These are phyloP conservation scores for Helicoverpa armigera DNA, from an alignment of 1,140 invertebrate species.

Conservation along the genomic window DNA sequence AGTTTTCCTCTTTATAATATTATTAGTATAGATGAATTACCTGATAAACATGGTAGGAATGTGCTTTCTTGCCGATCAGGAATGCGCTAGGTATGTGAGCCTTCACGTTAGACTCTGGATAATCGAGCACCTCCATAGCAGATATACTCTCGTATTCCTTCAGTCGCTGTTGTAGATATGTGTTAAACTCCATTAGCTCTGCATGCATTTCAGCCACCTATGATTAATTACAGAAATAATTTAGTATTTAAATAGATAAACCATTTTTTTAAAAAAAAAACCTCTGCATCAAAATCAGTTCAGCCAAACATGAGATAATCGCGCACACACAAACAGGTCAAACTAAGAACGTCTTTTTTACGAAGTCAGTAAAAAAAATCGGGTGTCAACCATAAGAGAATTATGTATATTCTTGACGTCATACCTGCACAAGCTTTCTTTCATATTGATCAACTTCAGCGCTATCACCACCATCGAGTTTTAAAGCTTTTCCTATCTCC, in stretches of 20 bases:
- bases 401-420: background rate
- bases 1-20: too few relatives aligned
- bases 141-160: slow-evolving; percentile 88
- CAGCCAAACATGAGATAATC: too few relatives aligned
- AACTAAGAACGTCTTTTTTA: background rate
- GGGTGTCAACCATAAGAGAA: background rate
- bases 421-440: slow-evolving; percentile 94
- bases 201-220: slow-evolving; percentile 98
- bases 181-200: slow-evolving; percentile 98
- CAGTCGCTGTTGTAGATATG: slow-evolving; percentile 85
- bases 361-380: too few relatives aligned
- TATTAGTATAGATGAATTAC: too few relatives aligned
- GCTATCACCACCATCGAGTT: slow-evolving; percentile 88
- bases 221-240: too few relatives aligned
- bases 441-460: slow-evolving; percentile 94
- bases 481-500: slow-evolving; percentile 90
- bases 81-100: slow-evolving; percentile 97
- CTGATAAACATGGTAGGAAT: slow-evolving; percentile 95
- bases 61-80: slow-evolving; percentile 91
- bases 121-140: slow-evolving; percentile 71
- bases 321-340: too few relatives aligned
- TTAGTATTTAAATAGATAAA: too few relatives aligned
- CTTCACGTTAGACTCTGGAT: slow-evolving; percentile 90
- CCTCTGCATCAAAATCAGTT: too few relatives aligned
- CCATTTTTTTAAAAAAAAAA: background rate